These are phyloP conservation scores for Chamaea fasciata DNA, from an alignment of 2,113 vertebrate genomes.

Conservation along the genomic window DNA sequence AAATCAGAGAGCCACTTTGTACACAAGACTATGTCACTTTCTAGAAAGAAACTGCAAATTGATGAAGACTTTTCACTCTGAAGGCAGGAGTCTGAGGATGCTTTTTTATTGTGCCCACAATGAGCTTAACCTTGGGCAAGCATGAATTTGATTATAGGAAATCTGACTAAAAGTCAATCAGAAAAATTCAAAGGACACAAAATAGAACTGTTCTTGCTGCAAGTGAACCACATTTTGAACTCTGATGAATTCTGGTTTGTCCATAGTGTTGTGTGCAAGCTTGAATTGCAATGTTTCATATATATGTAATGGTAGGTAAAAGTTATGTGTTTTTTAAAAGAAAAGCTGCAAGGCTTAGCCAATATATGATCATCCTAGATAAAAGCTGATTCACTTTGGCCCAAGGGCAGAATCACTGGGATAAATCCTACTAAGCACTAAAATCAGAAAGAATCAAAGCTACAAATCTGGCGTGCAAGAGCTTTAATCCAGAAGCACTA, in stretches of 20 bases:
- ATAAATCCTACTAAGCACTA: constrained; percentile 45
- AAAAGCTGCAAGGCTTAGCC: constrained; percentile 34
- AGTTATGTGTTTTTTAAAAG: constrained; percentile 54
- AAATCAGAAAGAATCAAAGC: constrained; percentile 60
- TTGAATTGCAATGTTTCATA: constrained; percentile 14
- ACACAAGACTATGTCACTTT: background rate
- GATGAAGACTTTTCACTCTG: background rate
- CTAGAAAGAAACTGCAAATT: background rate
- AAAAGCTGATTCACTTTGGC: constrained; percentile 61
- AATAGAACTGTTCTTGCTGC: background rate
- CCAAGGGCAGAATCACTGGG: constrained; percentile 53
- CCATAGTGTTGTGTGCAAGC: background rate
- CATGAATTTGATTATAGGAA: background rate
- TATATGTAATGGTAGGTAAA: constrained; percentile 26
- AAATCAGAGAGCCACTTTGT: background rate
- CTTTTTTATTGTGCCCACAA: background rate
- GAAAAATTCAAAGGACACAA: background rate
- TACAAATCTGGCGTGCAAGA: constrained; percentile 58
- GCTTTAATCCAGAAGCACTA: constrained; percentile 64
- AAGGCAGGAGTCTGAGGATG: background rate
- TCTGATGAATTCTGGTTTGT: constrained; percentile 8
- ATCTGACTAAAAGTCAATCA: background rate
- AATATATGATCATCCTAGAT: constrained; percentile 35
- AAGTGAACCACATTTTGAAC: background rate
- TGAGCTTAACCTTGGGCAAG: background rate